Base-by-base conservation (phyloP, 2,113 vertebrate genomes). In the Sitta europaea region DNA sequence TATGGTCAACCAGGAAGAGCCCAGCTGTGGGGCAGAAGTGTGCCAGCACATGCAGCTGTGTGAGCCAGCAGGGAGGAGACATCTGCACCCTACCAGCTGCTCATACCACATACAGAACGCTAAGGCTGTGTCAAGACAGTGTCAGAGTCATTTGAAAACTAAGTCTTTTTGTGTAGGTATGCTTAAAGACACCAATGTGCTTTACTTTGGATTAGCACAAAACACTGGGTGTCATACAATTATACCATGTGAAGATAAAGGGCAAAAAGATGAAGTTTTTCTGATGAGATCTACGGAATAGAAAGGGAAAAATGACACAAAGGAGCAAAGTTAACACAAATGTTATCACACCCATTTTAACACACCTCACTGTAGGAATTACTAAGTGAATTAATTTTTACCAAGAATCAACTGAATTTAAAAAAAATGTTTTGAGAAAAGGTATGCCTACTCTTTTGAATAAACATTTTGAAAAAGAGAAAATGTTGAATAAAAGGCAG, bases 41-140 rank as follows among this genome's bases (percentile, higher is more conserved):
- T 7, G 2, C 31, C 40, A 40, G 29, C 43, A 81, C 7, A 36
- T 11, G 38, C 38, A 50, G 18, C 62, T 82, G 21, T 19, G 36
- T 3, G 0, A 81, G 48, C 28, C 33, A 55, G 59, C 0, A 0
- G 21, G 23, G 23, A 78, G 24, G 9, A 72, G 22, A 81, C 7
- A 27, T 6, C 15, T 8, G 0, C 3, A 0, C 28, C 22, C 36
- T 50, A 27, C 0, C 0, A 17, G 11, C 11, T 42, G 9, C 24
- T 42, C 72, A 33, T 19, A 54, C 1, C 42, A 35, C 0, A 1
- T 5, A 24, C 27, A 58, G 8, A 11, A 27, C 23, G 15, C 38
- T 66, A 40, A 36, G 43, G 16, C 24, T 66, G 31, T 50, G 11
- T 20, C 43, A 47, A 35, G 50, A 16, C 29, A 65, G 36, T 40